Evolutionary conservation across 2,797 vertebrate genomes (phyloP).

Genomic region (Sciurus carolinensis): DNA sequence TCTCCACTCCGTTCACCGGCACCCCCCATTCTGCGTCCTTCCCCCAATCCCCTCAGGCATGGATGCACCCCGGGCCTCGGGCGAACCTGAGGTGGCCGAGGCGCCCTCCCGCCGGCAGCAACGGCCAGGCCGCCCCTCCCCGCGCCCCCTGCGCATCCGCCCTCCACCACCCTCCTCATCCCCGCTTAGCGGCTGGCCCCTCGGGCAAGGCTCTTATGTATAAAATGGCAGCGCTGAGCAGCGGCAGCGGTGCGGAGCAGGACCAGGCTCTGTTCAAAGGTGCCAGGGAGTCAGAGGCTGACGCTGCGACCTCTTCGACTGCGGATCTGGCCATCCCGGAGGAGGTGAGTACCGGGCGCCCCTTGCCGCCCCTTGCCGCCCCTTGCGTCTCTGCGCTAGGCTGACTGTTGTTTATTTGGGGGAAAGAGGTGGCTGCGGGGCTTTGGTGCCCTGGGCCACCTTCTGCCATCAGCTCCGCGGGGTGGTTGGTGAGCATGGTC

Average conservation of each 20-base stretch:
- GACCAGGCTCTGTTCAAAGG: slow-evolving; percentile 91
- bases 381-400: neutral
- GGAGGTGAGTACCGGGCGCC: slow-evolving; percentile 87
- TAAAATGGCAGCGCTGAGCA: slow-evolving; percentile 92
- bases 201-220: slow-evolving; percentile 83
- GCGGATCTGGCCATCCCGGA: slow-evolving; percentile 88
- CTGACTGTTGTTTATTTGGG: slow-evolving; percentile 28
- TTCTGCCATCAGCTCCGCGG: neutral
- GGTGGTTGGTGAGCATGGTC: slow-evolving; percentile 39
- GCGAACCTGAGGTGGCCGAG: slow-evolving; percentile 70
- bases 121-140: slow-evolving; percentile 66
- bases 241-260: slow-evolving; percentile 86
- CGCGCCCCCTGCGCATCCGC: slow-evolving; percentile 65
- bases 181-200: slow-evolving; percentile 83
- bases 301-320: slow-evolving; percentile 82
- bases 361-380: neutral
- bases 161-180: slow-evolving; percentile 75
- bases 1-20: slow-evolving; percentile 67
- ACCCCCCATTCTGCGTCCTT: slow-evolving; percentile 56
- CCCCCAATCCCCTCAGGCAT: slow-evolving; percentile 75
- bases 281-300: slow-evolving; percentile 88
- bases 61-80: slow-evolving; percentile 67
- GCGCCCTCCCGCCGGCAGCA: slow-evolving; percentile 72
- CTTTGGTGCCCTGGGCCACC: neutral
- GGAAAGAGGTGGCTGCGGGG: slow-evolving; percentile 16